Base-by-base conservation (phyloP, 1,140 invertebrate genomes). In the Lordiphosa mommai region DNA sequence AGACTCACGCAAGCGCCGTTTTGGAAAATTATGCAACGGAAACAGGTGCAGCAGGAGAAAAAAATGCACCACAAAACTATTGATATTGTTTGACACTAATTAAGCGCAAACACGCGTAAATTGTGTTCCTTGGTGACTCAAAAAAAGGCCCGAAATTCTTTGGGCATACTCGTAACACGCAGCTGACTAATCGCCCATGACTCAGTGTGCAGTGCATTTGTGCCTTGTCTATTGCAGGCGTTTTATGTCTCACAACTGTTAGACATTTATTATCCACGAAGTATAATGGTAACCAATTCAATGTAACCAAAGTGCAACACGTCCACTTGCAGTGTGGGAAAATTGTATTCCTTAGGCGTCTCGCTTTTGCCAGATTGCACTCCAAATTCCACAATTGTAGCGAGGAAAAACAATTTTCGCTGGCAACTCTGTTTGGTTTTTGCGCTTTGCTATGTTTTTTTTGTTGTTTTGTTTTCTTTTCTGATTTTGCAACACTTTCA, bases 401-500 rank as follows among this genome's bases (percentile, higher is more conserved):
- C 53, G 49, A 44, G 36, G 41, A 68, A 77, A 73, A 77, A 79
- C 73, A 72, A 77, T 77, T 77, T 77, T 77, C 20, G n/a, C n/a
- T n/a, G n/a, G n/a, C 76, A 61, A 52, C 47, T 23, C 36, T 43
- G 23, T 55, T 46, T 27, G 48, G 48, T 30, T n/a, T 14, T 48
- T n/a, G 4, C 29, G 30, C 36, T 76, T 50, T 32, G 44, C 61
- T 10, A 37, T n/a, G n/a, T 50, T 59, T 60, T 47, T 32, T 51
- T 20, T 30, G 44, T 47, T 27, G 14, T n/a, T 14, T 52, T 49
- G 38, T 46, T 65, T 33, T 40, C 38, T 23, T 44, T 55, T 69
- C 23, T 40, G 20, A 4, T 74, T 80, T 82, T 72, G 76, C 77
- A 82, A 82, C 77, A 82, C 76, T 82, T 82, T 82, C 76, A 84